Base-by-base conservation (phyloP, 2,888 invertebrate genomes). In the Yponomeuta cagnagella region DNA sequence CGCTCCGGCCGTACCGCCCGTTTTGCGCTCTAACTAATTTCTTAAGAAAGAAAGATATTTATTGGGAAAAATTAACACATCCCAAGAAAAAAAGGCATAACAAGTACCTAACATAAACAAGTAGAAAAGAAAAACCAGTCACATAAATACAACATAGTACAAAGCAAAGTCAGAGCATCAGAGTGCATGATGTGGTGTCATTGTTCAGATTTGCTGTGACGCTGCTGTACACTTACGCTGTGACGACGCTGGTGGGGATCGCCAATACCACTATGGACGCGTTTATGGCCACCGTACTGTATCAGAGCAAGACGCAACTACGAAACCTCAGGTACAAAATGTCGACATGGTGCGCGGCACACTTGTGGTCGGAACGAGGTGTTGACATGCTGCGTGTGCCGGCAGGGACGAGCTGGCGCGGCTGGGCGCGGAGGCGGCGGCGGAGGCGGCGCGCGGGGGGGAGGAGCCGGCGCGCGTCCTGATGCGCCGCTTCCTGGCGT, bases 221-320 rank as follows among this genome's bases (percentile, higher is more conserved):
- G 71, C 76, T 90, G 73, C 69, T 82, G 71, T 91, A 90, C 76
- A 87, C 90, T 68, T 88, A 83, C 80, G 86, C 85, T 77, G 87
- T 84, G 68, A 90, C 88, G 2, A 82, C 90, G n/a, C 77, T 91
- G 71, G 87, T 89, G 48, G 91, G 86, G 58, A 81, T 91, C 69
- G 90, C 89, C n/a, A 91, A 91, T 76, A 92, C 91, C 33, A 89
- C 89, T 6, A 90, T 89, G 89, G 91, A 92, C 71, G 90, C 90
- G 0, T 88, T 91, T 74, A 82, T 91, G 71, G 90, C 84, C 2
- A 85, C 89, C n/a, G 74, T 90, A 10, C 79, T 91, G 33, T 79
- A 79, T 72, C 90, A 88, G 75, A 88, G 86, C 76, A 82, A 85
- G 73, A 85, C 86, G 10, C 90, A 91, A 70, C 77, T 91, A 2